Conservation (phyloP, 2,888 invertebrate species). For the Pristionchus arcanus region DNA sequence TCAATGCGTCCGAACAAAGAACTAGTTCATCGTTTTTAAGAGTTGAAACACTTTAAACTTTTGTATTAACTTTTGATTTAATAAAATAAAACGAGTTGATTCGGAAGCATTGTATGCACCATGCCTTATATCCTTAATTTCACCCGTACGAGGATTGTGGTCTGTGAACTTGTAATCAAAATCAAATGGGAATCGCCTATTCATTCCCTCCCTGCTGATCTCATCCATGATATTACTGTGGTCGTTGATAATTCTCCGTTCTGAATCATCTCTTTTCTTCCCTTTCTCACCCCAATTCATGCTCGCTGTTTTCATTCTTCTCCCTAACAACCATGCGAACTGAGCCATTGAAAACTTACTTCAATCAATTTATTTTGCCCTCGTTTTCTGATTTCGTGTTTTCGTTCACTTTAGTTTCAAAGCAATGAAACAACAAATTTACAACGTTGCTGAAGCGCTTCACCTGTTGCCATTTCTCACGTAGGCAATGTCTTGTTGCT, state of each 20-base stretch:
- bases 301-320: background rate
- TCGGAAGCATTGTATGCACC: too few relatives aligned
- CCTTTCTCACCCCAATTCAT: background rate
- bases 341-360: background rate
- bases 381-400: background rate
- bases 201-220: background rate
- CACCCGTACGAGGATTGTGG: too few relatives aligned
- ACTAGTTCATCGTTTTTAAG: too few relatives aligned
- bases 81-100: too few relatives aligned
- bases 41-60: too few relatives aligned
- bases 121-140: too few relatives aligned
- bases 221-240: background rate
- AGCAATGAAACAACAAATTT: too few relatives aligned
- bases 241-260: background rate
- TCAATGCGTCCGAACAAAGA: too few relatives aligned
- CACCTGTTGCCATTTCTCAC: background rate
- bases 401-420: background rate
- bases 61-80: too few relatives aligned
- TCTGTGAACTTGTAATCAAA: too few relatives aligned
- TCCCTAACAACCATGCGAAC: slow-evolving; percentile 3
- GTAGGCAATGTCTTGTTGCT: too few relatives aligned
- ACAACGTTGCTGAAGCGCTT: too few relatives aligned
- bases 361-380: background rate
- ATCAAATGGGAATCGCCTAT: background rate
- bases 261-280: background rate